Evolutionary conservation across 2,113 vertebrate species (phyloP).

Genomic region (Caranx melampygus): DNA sequence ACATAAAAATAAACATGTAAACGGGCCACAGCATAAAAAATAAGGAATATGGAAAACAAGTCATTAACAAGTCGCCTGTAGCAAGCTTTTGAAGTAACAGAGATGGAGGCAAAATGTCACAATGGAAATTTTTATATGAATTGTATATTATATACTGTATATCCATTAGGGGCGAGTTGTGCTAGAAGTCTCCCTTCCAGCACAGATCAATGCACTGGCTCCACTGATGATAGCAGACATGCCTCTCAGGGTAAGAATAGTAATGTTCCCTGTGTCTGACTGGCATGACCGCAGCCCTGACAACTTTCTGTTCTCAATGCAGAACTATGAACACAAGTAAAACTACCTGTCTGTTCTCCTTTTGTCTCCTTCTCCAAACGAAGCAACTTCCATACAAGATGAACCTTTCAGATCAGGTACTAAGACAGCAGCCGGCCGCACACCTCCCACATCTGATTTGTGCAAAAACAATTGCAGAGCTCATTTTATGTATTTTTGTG

Average conservation of each 20-base stretch:
- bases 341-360: slow-evolving; percentile 74
- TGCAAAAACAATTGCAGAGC: not conserved
- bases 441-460: slow-evolving; percentile 58
- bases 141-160: slow-evolving; percentile 38
- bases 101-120: slow-evolving; percentile 59
- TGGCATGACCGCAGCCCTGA: slow-evolving; percentile 44
- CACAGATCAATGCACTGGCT: slow-evolving; percentile 58
- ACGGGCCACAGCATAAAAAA: slow-evolving; percentile 31
- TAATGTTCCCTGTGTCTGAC: slow-evolving; percentile 42
- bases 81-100: slow-evolving; percentile 36
- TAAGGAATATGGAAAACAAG: slow-evolving; percentile 63
- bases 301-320: slow-evolving; percentile 41
- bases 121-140: slow-evolving; percentile 34
- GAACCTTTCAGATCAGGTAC: slow-evolving; percentile 84
- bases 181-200: slow-evolving; percentile 23
- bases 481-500: slow-evolving; percentile 37
- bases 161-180: slow-evolving; percentile 40
- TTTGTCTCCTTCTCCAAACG: slow-evolving; percentile 77
- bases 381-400: slow-evolving; percentile 86
- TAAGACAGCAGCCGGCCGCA: slow-evolving; percentile 49
- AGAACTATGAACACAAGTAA: slow-evolving; percentile 62
- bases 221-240: slow-evolving; percentile 49
- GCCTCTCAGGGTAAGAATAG: slow-evolving; percentile 36
- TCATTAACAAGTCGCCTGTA: slow-evolving; percentile 52
- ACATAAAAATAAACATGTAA: slow-evolving; percentile 37